These are phyloP conservation scores for Nesometra sesokonis DNA, from an alignment of 35 echinoderm and acorn worm species.

Conservation along the genomic window DNA sequence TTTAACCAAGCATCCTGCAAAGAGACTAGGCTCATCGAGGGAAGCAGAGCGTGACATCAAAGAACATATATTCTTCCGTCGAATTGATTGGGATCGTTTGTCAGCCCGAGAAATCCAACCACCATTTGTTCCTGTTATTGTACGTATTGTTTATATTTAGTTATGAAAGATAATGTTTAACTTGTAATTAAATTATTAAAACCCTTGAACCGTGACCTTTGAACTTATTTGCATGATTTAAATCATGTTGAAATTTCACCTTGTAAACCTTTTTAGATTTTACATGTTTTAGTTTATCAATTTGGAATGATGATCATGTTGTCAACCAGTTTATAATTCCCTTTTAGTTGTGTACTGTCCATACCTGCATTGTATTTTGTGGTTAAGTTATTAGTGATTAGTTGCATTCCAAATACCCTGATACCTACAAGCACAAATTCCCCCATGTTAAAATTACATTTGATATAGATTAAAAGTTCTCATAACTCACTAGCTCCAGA, in stretches of 20 bases:
- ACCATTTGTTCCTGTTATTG: conserved; percentile 83
- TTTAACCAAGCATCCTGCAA: conserved; percentile 88
- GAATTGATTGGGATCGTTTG: conserved; percentile 92
- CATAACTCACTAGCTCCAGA: too few relatives aligned
- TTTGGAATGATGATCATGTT: too few relatives aligned
- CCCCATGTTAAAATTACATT: too few relatives aligned
- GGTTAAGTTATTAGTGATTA: too few relatives aligned
- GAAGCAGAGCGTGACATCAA: conserved; percentile 79
- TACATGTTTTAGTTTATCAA: too few relatives aligned
- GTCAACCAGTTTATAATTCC: too few relatives aligned
- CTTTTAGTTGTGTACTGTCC: too few relatives aligned
- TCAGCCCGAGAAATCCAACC: conserved; percentile 71
- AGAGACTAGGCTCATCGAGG: conserved; percentile 65
- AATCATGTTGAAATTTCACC: background rate
- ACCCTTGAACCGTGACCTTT: background rate
- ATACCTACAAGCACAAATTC: too few relatives aligned
- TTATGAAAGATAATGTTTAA: background rate
- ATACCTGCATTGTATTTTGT: too few relatives aligned
- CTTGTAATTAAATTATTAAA: background rate
- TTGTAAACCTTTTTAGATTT: background rate
- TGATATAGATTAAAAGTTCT: too few relatives aligned
- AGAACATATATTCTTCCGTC: conserved; percentile 81
- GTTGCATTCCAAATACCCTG: too few relatives aligned
- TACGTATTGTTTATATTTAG: conserved; percentile 31
- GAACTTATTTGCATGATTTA: background rate